Evolutionary conservation across 2,797 vertebrate species (phyloP), one percentile per base, ranked within the genome.

Genomic region (Macrochelys suwanniensis): DNA sequence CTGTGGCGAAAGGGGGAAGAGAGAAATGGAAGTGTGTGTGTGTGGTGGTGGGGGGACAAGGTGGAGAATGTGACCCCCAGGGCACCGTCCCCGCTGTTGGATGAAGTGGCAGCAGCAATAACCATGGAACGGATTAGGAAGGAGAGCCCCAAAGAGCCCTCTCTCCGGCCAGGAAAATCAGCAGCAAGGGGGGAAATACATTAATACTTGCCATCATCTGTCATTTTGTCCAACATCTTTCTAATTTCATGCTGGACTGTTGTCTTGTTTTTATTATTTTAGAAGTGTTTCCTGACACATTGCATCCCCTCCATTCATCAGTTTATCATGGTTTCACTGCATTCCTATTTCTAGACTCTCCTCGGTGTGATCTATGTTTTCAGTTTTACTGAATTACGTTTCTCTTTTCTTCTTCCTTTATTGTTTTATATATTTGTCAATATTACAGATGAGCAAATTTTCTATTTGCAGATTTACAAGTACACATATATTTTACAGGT

Each of bases 121-220:
- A 74, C 79, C 92, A 21, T 5, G 81, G 68, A 50, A 47, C 7
- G 92, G 92, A 88, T 49, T 83, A 90, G 90, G 90, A 95, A 93
- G 76, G 92, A 71, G 96, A 92, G 80, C 89, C 96, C 92, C 65
- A 61, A 96, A 92, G 88, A 91, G 12, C 8, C 84, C 33, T 94
- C 68, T 86, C 88, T 90, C 82, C 2, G 92, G 79, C 8, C 95
- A 94, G 89, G 90, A 85, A 85, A 91, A 89, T 37, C 81, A 92
- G 77, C 15, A 13, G 51, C 0, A 0, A 77, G 56, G 74, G 53
- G 59, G 78, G 65, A 78, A 76, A 17, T 89, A 19, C 74, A 82
- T 79, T 93, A 95, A 57, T 83, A 76, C 17, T 49, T 89, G 86
- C 71, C 91, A 42, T 37, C 3, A 3, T 42, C 37, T 23, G 31